These are phyloP conservation scores for Dyspetes luteomarginatus DNA, from an alignment of 2,888 invertebrate genomes.

Conservation along the genomic window DNA sequence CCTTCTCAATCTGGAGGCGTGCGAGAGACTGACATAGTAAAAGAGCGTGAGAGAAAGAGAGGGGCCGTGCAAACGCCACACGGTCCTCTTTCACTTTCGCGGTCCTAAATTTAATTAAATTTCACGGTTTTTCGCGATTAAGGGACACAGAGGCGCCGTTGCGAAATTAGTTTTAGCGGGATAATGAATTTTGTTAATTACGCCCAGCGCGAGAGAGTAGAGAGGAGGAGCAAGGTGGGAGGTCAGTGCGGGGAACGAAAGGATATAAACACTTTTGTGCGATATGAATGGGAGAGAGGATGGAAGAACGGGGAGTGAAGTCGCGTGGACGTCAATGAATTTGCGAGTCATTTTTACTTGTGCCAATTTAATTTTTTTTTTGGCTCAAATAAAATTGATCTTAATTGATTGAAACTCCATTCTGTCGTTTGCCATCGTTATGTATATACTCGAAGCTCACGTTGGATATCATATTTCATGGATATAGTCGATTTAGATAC, in stretches of 20 bases:
- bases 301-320: neutral
- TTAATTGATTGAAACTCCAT: no score
- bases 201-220: constrained; percentile 69
- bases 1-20: constrained; percentile 52
- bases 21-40: constrained; percentile 36
- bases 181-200: constrained; percentile 83
- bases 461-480: no score
- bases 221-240: neutral
- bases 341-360: no score
- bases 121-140: constrained; percentile 83
- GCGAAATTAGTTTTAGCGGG: constrained; percentile 81
- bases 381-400: no score
- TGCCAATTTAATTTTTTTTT: no score
- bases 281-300: neutral
- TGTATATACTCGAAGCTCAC: no score
- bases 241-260: neutral
- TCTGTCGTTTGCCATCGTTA: no score
- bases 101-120: constrained; percentile 83
- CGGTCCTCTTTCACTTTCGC: constrained; percentile 79
- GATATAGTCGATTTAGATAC: neutral
- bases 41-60: constrained; percentile 26
- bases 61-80: constrained; percentile 41
- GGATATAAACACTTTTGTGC: constrained; percentile 21
- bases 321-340: no score
- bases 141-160: constrained; percentile 78